Percentiles rank a stretch among this genome's conserved stretches.
phyloP scores from a whole-genome alignment of 2,888 invertebrate species.

The Rugalucina vietnamica region DNA sequence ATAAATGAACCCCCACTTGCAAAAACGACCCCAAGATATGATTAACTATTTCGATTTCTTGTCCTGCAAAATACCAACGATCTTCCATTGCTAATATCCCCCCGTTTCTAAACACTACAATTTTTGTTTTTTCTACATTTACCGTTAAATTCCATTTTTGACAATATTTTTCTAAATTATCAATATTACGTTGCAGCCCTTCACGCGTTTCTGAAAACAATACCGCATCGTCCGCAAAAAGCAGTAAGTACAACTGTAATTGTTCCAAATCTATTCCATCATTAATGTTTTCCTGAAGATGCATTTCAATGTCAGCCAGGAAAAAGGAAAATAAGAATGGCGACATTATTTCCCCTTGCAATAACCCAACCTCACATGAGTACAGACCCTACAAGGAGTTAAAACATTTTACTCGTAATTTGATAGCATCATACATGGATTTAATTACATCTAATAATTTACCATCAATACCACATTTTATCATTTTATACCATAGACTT shows the following conservation, averaged over 20 bases:
- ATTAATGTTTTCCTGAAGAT: neutral
- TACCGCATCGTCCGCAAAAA: slow-evolving; percentile 27
- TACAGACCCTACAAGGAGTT: slow-evolving; percentile 30
- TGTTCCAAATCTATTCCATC: slow-evolving; percentile 8
- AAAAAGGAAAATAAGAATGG: slow-evolving; percentile 30
- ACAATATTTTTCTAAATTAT: slow-evolving; percentile 26
- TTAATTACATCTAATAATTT: slow-evolving; percentile 40
- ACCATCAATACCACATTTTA: slow-evolving; percentile 36
- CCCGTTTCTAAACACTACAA: slow-evolving; percentile 24
- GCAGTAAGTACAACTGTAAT: slow-evolving; percentile 13
- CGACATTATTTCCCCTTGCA: slow-evolving; percentile 38
- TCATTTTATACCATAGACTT: slow-evolving; percentile 47
- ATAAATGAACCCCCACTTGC: too few relatives aligned
- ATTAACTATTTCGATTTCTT: neutral
- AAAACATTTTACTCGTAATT: slow-evolving; percentile 32
- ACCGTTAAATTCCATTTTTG: slow-evolving; percentile 19
- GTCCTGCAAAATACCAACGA: neutral
- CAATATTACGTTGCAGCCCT: slow-evolving; percentile 22
- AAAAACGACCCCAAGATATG: too few relatives aligned
- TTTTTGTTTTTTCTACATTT: slow-evolving; percentile 24
- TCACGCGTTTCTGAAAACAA: slow-evolving; percentile 5
- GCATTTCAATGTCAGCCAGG: slow-evolving; percentile 28
- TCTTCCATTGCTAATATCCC: neutral
- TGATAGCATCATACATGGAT: too few relatives aligned
- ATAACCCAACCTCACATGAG: slow-evolving; percentile 13